Evolutionary conservation across 2,888 invertebrate species (phyloP).

Genomic region (Blastobasis adustella): DNA sequence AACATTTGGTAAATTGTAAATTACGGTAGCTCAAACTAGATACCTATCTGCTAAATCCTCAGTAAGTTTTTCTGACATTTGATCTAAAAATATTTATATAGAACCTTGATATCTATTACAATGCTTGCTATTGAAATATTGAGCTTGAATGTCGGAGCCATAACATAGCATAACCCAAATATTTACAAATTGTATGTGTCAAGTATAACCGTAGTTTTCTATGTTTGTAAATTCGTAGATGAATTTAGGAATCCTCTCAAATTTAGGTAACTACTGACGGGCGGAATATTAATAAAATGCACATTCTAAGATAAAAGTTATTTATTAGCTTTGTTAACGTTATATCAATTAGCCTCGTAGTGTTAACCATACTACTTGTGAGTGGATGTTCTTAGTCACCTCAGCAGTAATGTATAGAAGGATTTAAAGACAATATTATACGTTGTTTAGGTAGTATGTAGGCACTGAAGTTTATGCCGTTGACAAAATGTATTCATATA

Average conservation of each 20-base stretch:
- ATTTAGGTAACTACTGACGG: not conserved
- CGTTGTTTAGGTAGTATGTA: conserved; percentile 72
- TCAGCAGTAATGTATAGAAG: conserved; percentile 56
- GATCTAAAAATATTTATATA: too few relatives aligned
- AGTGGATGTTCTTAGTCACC: conserved; percentile 27
- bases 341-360: conserved; percentile 11
- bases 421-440: conserved; percentile 67
- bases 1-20: too few relatives aligned
- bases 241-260: conserved; percentile 7
- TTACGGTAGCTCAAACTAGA: too few relatives aligned
- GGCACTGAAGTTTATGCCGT: conserved; percentile 72
- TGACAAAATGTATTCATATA: conserved; percentile 66
- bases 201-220: conserved; percentile 39
- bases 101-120: too few relatives aligned
- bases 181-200: conserved; percentile 10
- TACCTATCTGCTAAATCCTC: too few relatives aligned
- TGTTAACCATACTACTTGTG: not conserved
- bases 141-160: too few relatives aligned
- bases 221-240: conserved; percentile 42
- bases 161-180: conserved; percentile 3
- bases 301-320: conserved; percentile 4
- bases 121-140: too few relatives aligned
- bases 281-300: conserved; percentile 1
- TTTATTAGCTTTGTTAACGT: conserved; percentile 15
- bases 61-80: too few relatives aligned